Conservation (phyloP, 2,888 invertebrate genomes). For the Phanerotoma sp. region DNA sequence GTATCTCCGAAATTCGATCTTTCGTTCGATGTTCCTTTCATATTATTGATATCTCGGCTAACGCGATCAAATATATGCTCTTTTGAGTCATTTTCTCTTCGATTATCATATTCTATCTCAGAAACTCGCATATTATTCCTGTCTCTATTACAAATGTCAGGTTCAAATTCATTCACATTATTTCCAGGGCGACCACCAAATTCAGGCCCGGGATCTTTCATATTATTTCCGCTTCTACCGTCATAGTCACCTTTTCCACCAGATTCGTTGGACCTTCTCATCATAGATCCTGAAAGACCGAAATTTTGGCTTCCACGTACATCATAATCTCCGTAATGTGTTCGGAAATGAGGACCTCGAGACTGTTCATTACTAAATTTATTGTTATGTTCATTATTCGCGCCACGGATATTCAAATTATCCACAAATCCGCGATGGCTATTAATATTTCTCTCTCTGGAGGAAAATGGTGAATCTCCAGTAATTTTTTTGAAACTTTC, state of each 20-base stretch:
- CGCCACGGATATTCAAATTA: slow-evolving; percentile 16
- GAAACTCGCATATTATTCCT: no score
- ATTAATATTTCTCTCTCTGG: slow-evolving; percentile 25
- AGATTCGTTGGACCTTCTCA: slow-evolving; percentile 33
- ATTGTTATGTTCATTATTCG: slow-evolving; percentile 19
- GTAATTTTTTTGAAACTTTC: slow-evolving; percentile 52
- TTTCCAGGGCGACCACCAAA: slow-evolving; percentile 23
- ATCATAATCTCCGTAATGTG: slow-evolving; percentile 22
- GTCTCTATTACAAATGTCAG: no score
- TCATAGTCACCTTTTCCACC: slow-evolving; percentile 34
- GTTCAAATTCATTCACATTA: slow-evolving; percentile 15
- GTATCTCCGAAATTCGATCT: no score
- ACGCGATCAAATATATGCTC: no score
- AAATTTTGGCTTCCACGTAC: no score
- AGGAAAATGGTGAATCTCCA: slow-evolving; percentile 44
- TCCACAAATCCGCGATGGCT: slow-evolving; percentile 19
- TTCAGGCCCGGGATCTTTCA: slow-evolving; percentile 12
- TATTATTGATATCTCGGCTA: no score
- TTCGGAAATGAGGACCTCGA: slow-evolving; percentile 22
- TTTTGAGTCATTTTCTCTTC: no score
- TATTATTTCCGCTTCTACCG: slow-evolving; percentile 29
- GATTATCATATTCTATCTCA: no score
- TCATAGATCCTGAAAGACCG: slow-evolving; percentile 30
- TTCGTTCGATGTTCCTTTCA: no score
- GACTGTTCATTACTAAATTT: slow-evolving; percentile 25